phyloP scores from a whole-genome alignment of 2,888 invertebrate species.

The Lamproptera curius region DNA sequence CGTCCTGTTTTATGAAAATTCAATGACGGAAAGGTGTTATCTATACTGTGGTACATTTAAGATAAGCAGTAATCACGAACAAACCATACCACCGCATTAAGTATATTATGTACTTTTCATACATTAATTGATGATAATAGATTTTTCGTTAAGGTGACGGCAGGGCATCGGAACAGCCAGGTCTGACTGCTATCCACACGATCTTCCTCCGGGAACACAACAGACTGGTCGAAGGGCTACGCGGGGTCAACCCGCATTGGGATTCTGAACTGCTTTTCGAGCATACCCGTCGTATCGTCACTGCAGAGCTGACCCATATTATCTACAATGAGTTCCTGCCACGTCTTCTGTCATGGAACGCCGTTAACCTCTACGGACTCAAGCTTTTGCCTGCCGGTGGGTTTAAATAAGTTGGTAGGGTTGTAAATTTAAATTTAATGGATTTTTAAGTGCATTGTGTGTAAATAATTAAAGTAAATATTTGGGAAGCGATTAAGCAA shows the following conservation, averaged over 20 bases:
- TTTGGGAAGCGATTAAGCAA: too few relatives aligned
- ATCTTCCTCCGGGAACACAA: constrained; percentile 95
- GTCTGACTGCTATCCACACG: constrained; percentile 92
- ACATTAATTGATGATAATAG: too few relatives aligned
- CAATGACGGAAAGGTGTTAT: too few relatives aligned
- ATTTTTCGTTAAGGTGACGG: constrained; percentile 85
- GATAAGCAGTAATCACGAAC: too few relatives aligned
- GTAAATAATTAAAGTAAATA: too few relatives aligned
- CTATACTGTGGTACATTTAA: too few relatives aligned
- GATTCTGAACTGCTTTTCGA: constrained; percentile 91
- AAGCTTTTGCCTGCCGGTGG: constrained; percentile 86
- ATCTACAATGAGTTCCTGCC: constrained; percentile 95
- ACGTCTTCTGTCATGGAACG: constrained; percentile 92
- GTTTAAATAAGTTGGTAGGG: too few relatives aligned
- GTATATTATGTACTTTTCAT: too few relatives aligned
- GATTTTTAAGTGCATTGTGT: too few relatives aligned
- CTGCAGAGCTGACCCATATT: constrained; percentile 88
- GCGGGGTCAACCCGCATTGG: constrained; percentile 93
- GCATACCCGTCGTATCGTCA: constrained; percentile 85
- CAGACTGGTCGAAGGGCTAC: constrained; percentile 86
- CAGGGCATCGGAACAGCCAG: constrained; percentile 95
- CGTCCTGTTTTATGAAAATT: too few relatives aligned
- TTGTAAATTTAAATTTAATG: background rate
- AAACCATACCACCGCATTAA: too few relatives aligned
- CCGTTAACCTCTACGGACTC: constrained; percentile 91